phyloP scores from a whole-genome alignment of 2,113 vertebrate genomes.

The Pseudolaguvia tuberculata region DNA sequence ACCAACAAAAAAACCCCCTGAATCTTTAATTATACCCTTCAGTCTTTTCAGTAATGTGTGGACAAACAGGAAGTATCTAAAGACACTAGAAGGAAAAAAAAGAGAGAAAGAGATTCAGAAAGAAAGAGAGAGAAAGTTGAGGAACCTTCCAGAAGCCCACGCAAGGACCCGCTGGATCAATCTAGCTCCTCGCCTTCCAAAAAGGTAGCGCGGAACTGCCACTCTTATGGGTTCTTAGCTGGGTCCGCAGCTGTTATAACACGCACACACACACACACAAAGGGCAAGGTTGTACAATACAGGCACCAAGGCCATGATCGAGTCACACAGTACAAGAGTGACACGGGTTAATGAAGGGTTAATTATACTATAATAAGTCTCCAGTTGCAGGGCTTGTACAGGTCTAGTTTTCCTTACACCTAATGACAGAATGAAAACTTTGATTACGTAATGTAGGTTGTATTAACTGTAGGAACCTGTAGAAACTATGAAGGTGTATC shows the following conservation, averaged over 20 bases:
- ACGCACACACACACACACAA: conserved; percentile 93
- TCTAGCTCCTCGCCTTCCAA: conserved; percentile 93
- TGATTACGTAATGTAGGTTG: not conserved
- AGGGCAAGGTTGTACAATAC: conserved; percentile 88
- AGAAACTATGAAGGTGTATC: not conserved
- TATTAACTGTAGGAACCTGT: not conserved
- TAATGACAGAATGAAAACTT: not conserved
- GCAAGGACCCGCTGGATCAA: conserved; percentile 94
- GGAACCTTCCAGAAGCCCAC: conserved; percentile 96
- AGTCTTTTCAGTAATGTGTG: conserved; percentile 37
- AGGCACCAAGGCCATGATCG: conserved; percentile 73
- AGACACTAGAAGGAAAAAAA: conserved; percentile 38
- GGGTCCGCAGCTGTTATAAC: conserved; percentile 93
- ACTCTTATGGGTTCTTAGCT: conserved; percentile 80
- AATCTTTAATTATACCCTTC: conserved; percentile 42
- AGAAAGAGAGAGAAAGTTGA: conserved; percentile 74
- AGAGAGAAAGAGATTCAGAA: conserved; percentile 53
- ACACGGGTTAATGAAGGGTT: conserved; percentile 18
- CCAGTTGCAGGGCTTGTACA: not conserved
- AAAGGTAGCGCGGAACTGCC: conserved; percentile 90
- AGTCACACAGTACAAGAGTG: conserved; percentile 53
- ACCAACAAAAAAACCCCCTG: conserved; percentile 51
- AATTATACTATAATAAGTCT: not conserved
- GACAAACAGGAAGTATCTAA: conserved; percentile 57
- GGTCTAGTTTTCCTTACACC: not conserved